Evolutionary conservation across 37 sponge, comb jelly and placozoan species (phyloP), one percentile per base, ranked within the genome.

Genomic region (Agelas oroides): DNA sequence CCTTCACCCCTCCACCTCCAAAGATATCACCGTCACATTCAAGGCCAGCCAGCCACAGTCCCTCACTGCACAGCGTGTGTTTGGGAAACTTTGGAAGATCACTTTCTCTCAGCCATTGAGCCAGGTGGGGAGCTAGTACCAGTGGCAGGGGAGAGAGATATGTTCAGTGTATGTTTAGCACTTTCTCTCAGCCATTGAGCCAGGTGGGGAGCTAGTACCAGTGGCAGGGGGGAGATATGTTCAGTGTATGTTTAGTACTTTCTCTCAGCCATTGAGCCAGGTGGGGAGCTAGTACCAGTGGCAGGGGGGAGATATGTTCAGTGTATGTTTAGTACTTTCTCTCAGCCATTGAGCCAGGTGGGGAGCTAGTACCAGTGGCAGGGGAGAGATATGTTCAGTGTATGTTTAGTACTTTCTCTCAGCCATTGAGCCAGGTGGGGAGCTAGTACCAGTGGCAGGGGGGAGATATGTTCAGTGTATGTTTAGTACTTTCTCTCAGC

Each of bases 11-110:
- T 55, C 70, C 54, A 52, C 82, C 52, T 92, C 89, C 56, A 98
- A 96, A 65, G 96, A 96, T 53, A 90, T 98, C 65, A 77, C 87
- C 8, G 89, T 88, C 23, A 88, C 91, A 36, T 91, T 98, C 87
- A 92, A 74, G 68, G 63, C 88, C 2, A 33, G 30, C 23, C 89
- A 87, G 54, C 86, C 94, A 36, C 67, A 89, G 53, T 61, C 54
- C 19, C 81, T 94, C 36, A 71, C 81, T 17, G 58, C 68, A 38
- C 54, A 77, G 17, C 46, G 60, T 11, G 38, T 92, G 25, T 59
- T 70, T 32, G 93, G 90, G 16, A 88, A 89, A 36, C 70, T 92
- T 8, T 73, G 78, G 25, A 92, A 90, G 63, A 96, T 98, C 30
- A 71, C 67, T 0, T 90, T 90, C 77, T 76, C 89, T 25, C 74